These are phyloP conservation scores for Linnaemya vulpina DNA, from an alignment of 2,888 invertebrate species.

Conservation along the genomic window DNA sequence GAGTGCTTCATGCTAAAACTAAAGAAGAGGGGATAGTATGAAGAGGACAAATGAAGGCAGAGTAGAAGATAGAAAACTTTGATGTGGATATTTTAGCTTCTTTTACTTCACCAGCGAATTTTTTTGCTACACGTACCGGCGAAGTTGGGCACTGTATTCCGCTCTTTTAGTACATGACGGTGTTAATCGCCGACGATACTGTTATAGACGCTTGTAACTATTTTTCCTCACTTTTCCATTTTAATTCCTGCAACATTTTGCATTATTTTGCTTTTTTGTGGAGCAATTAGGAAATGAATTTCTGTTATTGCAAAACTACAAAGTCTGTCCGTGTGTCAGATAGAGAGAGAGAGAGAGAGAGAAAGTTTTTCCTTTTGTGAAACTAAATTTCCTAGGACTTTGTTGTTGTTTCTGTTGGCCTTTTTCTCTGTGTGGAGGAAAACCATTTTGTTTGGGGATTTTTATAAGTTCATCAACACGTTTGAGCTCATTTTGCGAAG, in stretches of 20 bases:
- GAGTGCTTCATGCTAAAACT: too few species aligned
- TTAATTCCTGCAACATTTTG: slow-evolving; percentile 34
- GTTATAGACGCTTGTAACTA: not conserved
- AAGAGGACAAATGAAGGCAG: too few species aligned
- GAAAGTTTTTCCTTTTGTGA: not conserved
- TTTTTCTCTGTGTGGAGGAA: slow-evolving; percentile 29
- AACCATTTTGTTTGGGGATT: slow-evolving; percentile 46
- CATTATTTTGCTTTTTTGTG: slow-evolving; percentile 41
- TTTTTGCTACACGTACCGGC: too few species aligned
- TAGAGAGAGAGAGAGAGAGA: not conserved
- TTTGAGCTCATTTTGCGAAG: slow-evolving; percentile 62
- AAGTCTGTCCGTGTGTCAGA: not conserved
- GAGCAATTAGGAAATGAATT: slow-evolving; percentile 81
- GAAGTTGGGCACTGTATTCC: too few species aligned
- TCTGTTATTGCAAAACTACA: slow-evolving; percentile 55
- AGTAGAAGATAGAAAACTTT: too few species aligned
- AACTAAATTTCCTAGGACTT: not conserved
- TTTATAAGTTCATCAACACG: slow-evolving; percentile 64
- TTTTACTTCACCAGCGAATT: too few species aligned
- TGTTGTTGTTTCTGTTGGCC: slow-evolving; percentile 17
- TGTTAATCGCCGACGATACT: too few species aligned
- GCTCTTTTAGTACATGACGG: too few species aligned
- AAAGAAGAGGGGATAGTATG: too few species aligned
- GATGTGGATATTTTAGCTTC: too few species aligned
- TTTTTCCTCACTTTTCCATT: slow-evolving; percentile 17